These are phyloP conservation scores for Gymnocephalus cernua DNA, from an alignment of 2,113 vertebrate genomes.

Conservation along the genomic window DNA sequence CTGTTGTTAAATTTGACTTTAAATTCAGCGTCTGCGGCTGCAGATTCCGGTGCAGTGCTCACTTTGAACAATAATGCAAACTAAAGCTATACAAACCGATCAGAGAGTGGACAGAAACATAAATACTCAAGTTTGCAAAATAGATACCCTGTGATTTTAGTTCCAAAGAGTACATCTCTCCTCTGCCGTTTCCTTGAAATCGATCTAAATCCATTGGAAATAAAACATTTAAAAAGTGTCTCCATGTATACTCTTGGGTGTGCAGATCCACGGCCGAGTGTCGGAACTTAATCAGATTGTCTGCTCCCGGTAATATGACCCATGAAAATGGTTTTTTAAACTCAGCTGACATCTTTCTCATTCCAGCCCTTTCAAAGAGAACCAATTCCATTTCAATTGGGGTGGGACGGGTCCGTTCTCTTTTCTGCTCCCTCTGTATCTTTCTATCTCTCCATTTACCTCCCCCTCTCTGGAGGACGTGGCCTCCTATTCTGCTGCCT, in stretches of 20 bases:
- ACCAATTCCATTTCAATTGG: constrained; percentile 50
- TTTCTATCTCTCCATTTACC: constrained; percentile 28
- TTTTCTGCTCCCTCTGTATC: constrained; percentile 9
- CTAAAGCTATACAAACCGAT: background rate
- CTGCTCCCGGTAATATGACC: constrained; percentile 33
- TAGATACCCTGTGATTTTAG: background rate
- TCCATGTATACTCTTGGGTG: background rate
- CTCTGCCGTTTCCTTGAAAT: background rate
- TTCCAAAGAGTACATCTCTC: background rate
- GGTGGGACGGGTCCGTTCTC: constrained; percentile 23
- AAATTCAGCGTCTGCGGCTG: too few species aligned
- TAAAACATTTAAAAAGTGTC: background rate
- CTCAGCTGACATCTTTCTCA: constrained; percentile 54
- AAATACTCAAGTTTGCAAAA: background rate
- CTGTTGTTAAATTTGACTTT: too few species aligned
- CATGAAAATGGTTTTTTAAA: constrained; percentile 34
- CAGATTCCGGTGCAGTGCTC: too few species aligned
- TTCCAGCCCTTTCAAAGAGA: constrained; percentile 47
- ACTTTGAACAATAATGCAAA: too few species aligned
- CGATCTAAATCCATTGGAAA: constrained; percentile 1
- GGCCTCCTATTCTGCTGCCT: constrained; percentile 29
- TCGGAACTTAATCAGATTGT: constrained; percentile 35
- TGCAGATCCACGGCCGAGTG: background rate
- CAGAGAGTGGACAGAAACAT: background rate
- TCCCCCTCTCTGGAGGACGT: constrained; percentile 31